Evolutionary conservation across 2,797 vertebrate genomes (phyloP), one percentile per base, ranked within the genome.

Genomic region (Decapterus maruadsi): DNA sequence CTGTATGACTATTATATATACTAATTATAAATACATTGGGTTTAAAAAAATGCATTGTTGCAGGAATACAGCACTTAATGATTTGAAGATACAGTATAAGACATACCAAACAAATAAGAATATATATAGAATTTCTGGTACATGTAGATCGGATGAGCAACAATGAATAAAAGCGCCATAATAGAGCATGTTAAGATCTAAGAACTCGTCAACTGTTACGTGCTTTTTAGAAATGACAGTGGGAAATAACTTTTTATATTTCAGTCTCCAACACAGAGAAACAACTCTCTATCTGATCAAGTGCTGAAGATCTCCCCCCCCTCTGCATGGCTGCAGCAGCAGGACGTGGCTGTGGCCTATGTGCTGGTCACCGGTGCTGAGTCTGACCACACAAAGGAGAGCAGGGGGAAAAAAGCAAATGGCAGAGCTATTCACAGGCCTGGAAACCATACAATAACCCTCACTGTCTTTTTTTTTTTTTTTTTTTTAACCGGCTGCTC

Each of bases 391-490:
- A 84, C 81, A 83, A 80, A 87, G 70, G 74, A 36, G 42, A 38
- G 64, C 62, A 69, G 65, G 62, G 62, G 72, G 64, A 63, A 88
- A 82, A 76, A 82, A 76, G 66, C 48, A 74, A 85, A 82, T 50
- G 80, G 83, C 54, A 68, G 79, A 11, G 22, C 75, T 46, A 22
- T 86, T 88, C 63, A 75, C 38, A 55, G 26, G 60, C 74, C 69
- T 83, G 87, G 80, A 90, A 56, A 50, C 62, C 71, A 13, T 34
- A 87, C 85, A 86, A 83, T 86, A 77, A 73, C 26, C 46, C 73
- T 77, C 72, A 61, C 45, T 83, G 82, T 83, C 74, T 76, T 71
- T 66, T 78, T 78, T 26, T 26, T 26, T 26, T 26, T 26, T 26
- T 78, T 78, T 26, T 26, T 26, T 26, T 26, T 26, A 1, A 54